A percentile compares a stretch with the other conserved stretches of the same genome.
Conservation (phyloP, 2,888 invertebrate genomes). For the Tenthredo mesomela region DNA sequence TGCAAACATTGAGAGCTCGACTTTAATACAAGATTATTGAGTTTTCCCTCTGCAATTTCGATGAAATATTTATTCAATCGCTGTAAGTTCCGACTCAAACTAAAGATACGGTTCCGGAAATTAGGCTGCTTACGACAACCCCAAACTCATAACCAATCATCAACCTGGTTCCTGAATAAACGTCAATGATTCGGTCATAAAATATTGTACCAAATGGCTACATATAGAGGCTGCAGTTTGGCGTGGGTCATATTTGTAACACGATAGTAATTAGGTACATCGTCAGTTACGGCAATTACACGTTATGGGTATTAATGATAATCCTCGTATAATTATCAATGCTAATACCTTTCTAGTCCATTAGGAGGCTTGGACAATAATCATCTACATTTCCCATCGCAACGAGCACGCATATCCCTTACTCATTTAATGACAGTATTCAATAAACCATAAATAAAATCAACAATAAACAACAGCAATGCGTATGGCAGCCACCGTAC, state of each 20-base stretch:
- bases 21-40: neutral
- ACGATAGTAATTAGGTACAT: conserved; percentile 42
- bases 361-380: conserved; percentile 39
- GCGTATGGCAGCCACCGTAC: neutral
- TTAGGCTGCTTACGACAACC: conserved; percentile 25
- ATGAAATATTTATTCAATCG: neutral
- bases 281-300: conserved; percentile 43
- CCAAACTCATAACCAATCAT: conserved; percentile 30
- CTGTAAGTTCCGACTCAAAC: neutral
- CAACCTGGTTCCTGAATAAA: conserved; percentile 1
- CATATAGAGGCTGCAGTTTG: neutral
- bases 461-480: neutral
- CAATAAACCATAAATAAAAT: conserved; percentile 42
- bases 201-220: conserved; percentile 3
- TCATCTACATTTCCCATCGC: conserved; percentile 42
- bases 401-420: conserved; percentile 17
- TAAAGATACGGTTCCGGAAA: neutral
- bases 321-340: conserved; percentile 53
- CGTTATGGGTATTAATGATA: conserved; percentile 52
- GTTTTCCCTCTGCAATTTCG: neutral
- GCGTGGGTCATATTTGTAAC: conserved; percentile 29
- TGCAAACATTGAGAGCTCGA: neutral
- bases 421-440: conserved; percentile 2
- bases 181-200: neutral
- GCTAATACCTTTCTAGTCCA: conserved; percentile 49